These are phyloP conservation scores for Palythoa grandiflora DNA, from an alignment of 92 coral and sea anemone species.

Conservation along the genomic window DNA sequence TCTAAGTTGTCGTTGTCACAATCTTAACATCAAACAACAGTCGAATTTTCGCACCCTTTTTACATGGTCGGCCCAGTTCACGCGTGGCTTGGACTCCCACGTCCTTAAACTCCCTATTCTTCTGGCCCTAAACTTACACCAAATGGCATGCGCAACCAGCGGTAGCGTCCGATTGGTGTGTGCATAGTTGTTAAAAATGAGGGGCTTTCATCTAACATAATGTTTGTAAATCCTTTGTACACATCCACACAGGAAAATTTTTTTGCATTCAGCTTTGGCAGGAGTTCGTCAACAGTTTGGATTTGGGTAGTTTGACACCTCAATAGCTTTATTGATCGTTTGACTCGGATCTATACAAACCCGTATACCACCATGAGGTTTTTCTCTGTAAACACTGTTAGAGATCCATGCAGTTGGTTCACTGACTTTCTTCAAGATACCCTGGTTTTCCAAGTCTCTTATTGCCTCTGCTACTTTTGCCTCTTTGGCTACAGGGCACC, in stretches of 20 bases:
- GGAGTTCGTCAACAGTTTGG: slow-evolving; percentile 45
- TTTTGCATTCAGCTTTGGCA: slow-evolving; percentile 36
- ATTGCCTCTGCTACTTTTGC: slow-evolving; percentile 45
- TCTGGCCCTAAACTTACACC: too few species aligned
- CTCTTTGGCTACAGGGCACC: slow-evolving; percentile 47
- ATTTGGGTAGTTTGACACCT: slow-evolving; percentile 36
- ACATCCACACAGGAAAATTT: slow-evolving; percentile 48
- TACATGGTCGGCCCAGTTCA: not conserved
- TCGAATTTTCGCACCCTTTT: not conserved
- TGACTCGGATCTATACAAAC: slow-evolving; percentile 45
- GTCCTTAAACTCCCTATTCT: not conserved
- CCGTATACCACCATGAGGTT: slow-evolving; percentile 50
- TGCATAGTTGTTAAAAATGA: too few species aligned
- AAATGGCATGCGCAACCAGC: too few species aligned
- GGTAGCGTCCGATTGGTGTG: too few species aligned
- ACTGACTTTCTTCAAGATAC: slow-evolving; percentile 52
- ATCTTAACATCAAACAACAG: too few species aligned
- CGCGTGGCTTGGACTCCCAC: not conserved
- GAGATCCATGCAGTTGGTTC: slow-evolving; percentile 58
- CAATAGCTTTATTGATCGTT: slow-evolving; percentile 33
- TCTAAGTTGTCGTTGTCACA: too few species aligned
- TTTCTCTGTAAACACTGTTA: slow-evolving; percentile 52
- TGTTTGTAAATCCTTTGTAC: not conserved
- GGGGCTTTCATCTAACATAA: too few species aligned
- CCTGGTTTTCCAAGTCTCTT: slow-evolving; percentile 41